These are phyloP conservation scores for Drosophila affinis DNA, from an alignment of 2,888 invertebrate species.

Conservation along the genomic window DNA sequence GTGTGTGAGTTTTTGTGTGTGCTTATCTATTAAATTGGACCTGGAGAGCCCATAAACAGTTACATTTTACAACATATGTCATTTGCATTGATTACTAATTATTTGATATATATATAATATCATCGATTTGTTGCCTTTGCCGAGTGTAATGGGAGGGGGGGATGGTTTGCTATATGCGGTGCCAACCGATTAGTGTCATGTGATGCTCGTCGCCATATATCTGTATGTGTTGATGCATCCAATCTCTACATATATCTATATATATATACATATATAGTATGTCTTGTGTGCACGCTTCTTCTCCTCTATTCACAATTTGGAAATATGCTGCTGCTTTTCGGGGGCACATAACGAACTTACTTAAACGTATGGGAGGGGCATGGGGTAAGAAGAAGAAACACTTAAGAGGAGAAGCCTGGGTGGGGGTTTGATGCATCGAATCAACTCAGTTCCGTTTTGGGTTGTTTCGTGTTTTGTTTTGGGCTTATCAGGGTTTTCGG, in stretches of 20 bases:
- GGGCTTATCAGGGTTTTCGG: neutral
- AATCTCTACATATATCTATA: no score
- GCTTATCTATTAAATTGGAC: no score
- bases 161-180: no score
- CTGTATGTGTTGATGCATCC: no score
- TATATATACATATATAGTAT: no score
- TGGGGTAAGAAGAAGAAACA: neutral
- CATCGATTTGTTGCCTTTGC: neutral
- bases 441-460: no score
- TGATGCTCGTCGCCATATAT: no score
- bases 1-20: neutral
- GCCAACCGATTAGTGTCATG: no score
- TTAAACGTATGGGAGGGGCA: neutral
- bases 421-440: neutral
- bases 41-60: neutral
- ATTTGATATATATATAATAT: constrained; percentile 20
- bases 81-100: neutral
- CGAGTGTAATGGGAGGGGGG: no score
- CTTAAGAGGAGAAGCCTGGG: neutral
- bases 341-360: neutral
- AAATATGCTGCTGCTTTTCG: no score
- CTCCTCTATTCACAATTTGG: no score
- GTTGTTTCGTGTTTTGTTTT: neutral
- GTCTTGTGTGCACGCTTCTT: no score
- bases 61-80: neutral